Base-by-base conservation (phyloP, 2,888 invertebrate species). In the Lepidonotus clava region DNA sequence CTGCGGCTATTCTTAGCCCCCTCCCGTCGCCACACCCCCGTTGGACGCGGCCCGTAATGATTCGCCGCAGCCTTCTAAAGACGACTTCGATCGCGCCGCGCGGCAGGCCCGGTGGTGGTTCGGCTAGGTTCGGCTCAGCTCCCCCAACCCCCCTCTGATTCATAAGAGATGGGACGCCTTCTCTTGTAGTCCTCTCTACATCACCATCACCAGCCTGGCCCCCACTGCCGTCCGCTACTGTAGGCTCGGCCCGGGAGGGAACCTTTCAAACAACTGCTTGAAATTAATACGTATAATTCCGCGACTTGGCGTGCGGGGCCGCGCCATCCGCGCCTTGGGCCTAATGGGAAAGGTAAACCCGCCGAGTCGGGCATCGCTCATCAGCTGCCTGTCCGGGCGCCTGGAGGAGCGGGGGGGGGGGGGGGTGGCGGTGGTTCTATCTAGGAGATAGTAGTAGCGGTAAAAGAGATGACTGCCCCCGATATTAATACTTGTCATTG, bases 251-350 rank as follows among this genome's bases (percentile, higher is more conserved):
- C n/a, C n/a, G n/a, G n/a, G n/a, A n/a, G n/a, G n/a, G n/a, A n/a
- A 38, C 76, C 76, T 76, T 76, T 76, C 76, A 76, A 76, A 76
- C 76, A 76, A 76, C 76, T 76, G 76, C 38, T 38, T 76, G 76
- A 76, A 76, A 76, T 76, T 76, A 76, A 76, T 76, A 76, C 76
- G 76, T 76, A 71, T 71, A 71, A 71, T 71, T 71, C 71, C 8
- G 36, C 32, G 71, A 71, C 71, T 32, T 71, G 71, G 71, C 71
- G 71, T n/a, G 5, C 36, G 38, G 71, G 32, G 32, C 71, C 6
- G 11, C 8, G 18, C 76, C 21, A 41, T 21, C 76, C 28, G 28
- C n/a, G n/a, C n/a, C n/a, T n/a, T n/a, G n/a, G 2, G 4, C 18
- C 76, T 76, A 76, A 76, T 76, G 76, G 76, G 2, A 76, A 76